Percentiles rank a stretch among this genome's conserved stretches.
Conservation (phyloP, 2,113 vertebrate genomes). For the Argyrosomus japonicus region DNA sequence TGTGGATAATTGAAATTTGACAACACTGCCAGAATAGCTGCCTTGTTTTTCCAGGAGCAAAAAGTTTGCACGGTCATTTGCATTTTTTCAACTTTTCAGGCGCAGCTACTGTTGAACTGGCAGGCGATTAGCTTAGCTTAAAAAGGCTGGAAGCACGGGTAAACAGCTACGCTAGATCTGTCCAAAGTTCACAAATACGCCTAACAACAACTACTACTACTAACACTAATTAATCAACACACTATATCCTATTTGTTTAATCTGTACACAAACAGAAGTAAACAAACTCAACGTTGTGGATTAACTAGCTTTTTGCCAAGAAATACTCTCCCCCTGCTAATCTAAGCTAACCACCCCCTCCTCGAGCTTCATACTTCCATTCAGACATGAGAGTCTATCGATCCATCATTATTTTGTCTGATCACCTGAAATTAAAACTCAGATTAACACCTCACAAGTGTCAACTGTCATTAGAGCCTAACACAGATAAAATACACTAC, state of each 20-base stretch:
- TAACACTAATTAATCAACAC: background rate
- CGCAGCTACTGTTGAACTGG: background rate
- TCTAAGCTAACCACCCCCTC: background rate
- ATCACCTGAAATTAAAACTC: background rate
- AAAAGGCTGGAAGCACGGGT: too few relatives aligned
- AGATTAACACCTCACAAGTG: background rate
- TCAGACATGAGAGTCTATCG: background rate
- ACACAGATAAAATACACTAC: background rate
- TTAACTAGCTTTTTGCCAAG: background rate
- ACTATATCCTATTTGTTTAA: background rate
- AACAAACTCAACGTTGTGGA: background rate
- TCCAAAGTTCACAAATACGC: slow-evolving; percentile 6
- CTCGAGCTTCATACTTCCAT: background rate
- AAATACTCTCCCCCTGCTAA: background rate
- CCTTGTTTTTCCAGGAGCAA: background rate
- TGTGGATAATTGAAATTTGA: background rate
- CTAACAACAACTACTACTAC: background rate
- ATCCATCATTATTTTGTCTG: background rate
- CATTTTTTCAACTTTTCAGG: background rate
- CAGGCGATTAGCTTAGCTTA: background rate
- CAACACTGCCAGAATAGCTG: background rate
- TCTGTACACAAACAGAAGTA: background rate
- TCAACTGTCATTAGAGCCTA: background rate
- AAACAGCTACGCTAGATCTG: background rate
- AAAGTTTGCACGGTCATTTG: background rate